A percentile compares a stretch with the other conserved stretches of the same genome.
phyloP scores from a whole-genome alignment of 2,888 invertebrate species.

The Isoperla grammatica region DNA sequence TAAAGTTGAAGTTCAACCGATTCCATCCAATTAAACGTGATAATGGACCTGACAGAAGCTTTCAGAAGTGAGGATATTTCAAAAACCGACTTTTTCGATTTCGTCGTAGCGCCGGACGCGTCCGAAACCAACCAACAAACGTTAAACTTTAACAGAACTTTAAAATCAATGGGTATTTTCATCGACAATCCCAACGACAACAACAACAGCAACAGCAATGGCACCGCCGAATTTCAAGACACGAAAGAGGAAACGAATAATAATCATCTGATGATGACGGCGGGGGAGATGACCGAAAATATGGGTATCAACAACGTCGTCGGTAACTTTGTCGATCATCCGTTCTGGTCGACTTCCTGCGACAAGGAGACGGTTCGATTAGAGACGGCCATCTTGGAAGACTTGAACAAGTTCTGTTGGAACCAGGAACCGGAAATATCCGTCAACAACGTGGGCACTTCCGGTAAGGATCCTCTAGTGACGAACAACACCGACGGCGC shows the following conservation, averaged over 20 bases:
- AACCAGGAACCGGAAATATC: constrained; percentile 56
- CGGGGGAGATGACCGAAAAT: constrained; percentile 12
- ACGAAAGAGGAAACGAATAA: constrained; percentile 55
- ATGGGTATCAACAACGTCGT: constrained; percentile 46
- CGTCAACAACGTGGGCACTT: constrained; percentile 39
- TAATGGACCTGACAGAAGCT: too few species aligned
- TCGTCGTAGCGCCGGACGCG: constrained; percentile 75
- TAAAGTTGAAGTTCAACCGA: too few species aligned
- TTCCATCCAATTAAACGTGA: too few species aligned
- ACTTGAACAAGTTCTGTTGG: constrained; percentile 82
- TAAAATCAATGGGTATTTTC: constrained; percentile 62
- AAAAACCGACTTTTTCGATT: constrained; percentile 85
- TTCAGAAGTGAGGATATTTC: constrained; percentile 69
- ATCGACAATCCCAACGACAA: constrained; percentile 47
- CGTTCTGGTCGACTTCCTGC: constrained; percentile 25
- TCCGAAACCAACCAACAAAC: constrained; percentile 56
- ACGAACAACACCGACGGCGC: constrained; percentile 63
- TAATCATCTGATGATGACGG: constrained; percentile 41
- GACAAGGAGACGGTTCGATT: constrained; percentile 67
- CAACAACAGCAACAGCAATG: constrained; percentile 47
- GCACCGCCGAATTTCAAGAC: constrained; percentile 47
- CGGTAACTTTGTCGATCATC: constrained; percentile 49
- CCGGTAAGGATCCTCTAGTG: not conserved
- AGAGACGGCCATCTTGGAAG: constrained; percentile 72
- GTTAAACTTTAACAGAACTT: constrained; percentile 59